A percentile compares a stretch with the other conserved stretches of the same genome.
Conservation (phyloP, 1,140 invertebrate genomes). For the Drosophila albomicans region DNA sequence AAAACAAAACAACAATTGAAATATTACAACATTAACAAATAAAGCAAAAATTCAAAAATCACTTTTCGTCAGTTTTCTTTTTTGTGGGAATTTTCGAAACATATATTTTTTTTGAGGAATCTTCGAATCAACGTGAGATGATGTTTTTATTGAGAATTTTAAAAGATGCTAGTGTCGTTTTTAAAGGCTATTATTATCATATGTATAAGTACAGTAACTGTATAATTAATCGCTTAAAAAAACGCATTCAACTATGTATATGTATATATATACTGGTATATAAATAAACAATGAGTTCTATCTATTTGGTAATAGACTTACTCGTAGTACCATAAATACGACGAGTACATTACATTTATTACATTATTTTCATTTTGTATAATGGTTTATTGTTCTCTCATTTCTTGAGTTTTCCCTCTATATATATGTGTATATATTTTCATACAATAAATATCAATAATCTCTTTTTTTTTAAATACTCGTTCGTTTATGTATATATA, state of each 20-base stretch:
- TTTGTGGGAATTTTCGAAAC: not conserved
- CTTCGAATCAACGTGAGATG: conserved; percentile 72
- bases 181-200: conserved; percentile 62
- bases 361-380: conserved; percentile 41
- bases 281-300: conserved; percentile 78
- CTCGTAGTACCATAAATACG: conserved; percentile 1
- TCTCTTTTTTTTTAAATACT: conserved; percentile 29
- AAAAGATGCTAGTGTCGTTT: conserved; percentile 79
- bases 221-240: conserved; percentile 79
- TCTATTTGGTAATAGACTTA: conserved; percentile 62
- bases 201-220: conserved; percentile 75
- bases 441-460: conserved; percentile 56
- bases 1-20: conserved; percentile 25
- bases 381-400: conserved; percentile 61
- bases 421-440: conserved; percentile 44
- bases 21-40: conserved; percentile 42
- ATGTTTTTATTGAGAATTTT: conserved; percentile 75
- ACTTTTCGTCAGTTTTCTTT: not conserved
- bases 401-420: conserved; percentile 46
- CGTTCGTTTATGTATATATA: conserved; percentile 34
- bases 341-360: conserved; percentile 41
- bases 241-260: conserved; percentile 66
- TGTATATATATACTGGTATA: conserved; percentile 55
- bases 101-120: not conserved
- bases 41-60: conserved; percentile 33